Base-by-base conservation (phyloP, 2,797 vertebrate species). In the Poecilia wingei region DNA sequence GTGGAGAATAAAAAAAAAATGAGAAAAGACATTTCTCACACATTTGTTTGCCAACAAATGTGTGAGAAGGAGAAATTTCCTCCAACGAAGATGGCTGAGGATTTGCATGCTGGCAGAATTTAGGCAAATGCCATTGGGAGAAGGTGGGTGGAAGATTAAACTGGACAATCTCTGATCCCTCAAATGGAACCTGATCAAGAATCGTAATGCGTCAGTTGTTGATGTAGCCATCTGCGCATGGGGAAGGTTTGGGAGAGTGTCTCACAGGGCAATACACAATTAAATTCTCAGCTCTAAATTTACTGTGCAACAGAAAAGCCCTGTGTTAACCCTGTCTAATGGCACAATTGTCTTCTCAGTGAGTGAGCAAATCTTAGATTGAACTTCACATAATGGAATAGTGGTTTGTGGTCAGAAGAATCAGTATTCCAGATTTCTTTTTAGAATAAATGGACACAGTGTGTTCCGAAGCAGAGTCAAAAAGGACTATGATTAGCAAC, bases 71-170 rank as follows among this genome's bases (percentile, higher is more conserved):
- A 71, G 43, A 71, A 28, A 16, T 46, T 46, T 71, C n/a, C 13
- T 71, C 41, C 68, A 71, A 71, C 5, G 16, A 71, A 71, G 68
- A 69, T n/a, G 39, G 66, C 66, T 41, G 25, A 25, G n/a, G 68
- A 45, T 71, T 45, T n/a, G 43, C 43, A 71, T 46, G 28, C 2
- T 71, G 41, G 68, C 1, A 14, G 68, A 71, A 71, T 70, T 45
- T 70, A 41, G 68, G 41, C 12, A 70, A 68, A 70, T 14, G 41
- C 39, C 25, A 70, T 18, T 71, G 6, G 13, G 43, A 46, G n/a
- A 18, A 71, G n/a, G 68, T 71, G 43, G 25, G 25, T 16, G 43
- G n/a, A 28, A 71, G 68, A 43, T 46, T 71, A 71, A 71, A 28
- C 43, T 46, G 68, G 41, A 71, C 68, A 28, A 16, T 71, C 25